Base-by-base conservation (phyloP, 2,797 vertebrate species). In the Thamnophis elegans region DNA sequence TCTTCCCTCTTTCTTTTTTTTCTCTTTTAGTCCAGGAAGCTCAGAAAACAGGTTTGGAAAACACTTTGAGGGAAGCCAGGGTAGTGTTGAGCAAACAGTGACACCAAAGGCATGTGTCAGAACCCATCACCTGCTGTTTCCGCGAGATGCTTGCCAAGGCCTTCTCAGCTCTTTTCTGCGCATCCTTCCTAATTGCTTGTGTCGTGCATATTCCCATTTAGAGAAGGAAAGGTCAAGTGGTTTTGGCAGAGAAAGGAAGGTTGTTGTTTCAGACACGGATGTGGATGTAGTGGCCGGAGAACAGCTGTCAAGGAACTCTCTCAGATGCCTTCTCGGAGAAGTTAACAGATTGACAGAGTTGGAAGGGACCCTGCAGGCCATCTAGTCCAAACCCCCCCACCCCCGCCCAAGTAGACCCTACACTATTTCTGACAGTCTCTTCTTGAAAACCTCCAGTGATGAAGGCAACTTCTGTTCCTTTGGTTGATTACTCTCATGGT, bases 41-140 rank as follows among this genome's bases (percentile, higher is more conserved):
- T 13, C 86, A n/a, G 47, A 92, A 93, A 62, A 51, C 85, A 62
- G 89, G 82, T 0, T 93, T 91, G 85, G 94, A 93, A 96, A 96
- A 68, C 8, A 90, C 93, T 93, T 93, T 90, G 95, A 96, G 94
- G 94, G 88, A 92, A 91, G 82, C 68, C 68, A 58, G 68, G 92
- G 56, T 94, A 2, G 1, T 96, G 95, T 96, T 97, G 94, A 95
- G 95, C 96, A 96, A 97, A 94, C 94, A 96, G 89, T 90, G 89
- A 94, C 95, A 97, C 96, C 95, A 96, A 95, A 97, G 95, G 93
- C 96, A 96, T 95, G 96, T 97, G 97, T 96, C 97, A 96, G 88
- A 87, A 88, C 16, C 58, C 93, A 94, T 96, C 92, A 91, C 96
- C 95, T 96, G 94, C 97, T 97, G 96, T 47, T 96, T 96, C 93